phyloP scores from a whole-genome alignment of 64 coral and sea anemone genomes.

The Trachythela sp. region DNA sequence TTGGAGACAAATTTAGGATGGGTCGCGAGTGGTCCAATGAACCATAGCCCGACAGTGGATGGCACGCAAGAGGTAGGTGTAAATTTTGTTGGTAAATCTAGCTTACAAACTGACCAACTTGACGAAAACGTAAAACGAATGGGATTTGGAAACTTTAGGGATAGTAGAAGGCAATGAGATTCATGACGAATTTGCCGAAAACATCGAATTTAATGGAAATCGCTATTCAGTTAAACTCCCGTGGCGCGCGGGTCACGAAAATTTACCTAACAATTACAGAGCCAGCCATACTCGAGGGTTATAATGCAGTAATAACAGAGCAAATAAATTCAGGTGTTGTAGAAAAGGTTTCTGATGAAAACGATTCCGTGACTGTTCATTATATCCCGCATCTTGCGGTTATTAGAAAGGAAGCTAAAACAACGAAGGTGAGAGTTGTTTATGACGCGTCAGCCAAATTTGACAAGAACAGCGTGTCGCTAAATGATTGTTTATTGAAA shows the following conservation, averaged over 20 bases:
- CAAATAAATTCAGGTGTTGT: background rate
- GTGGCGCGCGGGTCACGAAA: background rate
- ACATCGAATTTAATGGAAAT: too few relatives aligned
- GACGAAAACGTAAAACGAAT: too few relatives aligned
- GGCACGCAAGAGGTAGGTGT: too few relatives aligned
- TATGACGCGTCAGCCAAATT: constrained; percentile 33
- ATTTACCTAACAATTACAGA: background rate
- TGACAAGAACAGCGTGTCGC: background rate
- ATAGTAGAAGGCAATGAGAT: too few relatives aligned
- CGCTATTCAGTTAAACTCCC: background rate
- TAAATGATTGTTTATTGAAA: constrained; percentile 46
- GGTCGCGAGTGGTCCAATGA: too few relatives aligned
- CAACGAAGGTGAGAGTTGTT: background rate
- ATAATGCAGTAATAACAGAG: background rate
- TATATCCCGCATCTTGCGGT: constrained; percentile 36
- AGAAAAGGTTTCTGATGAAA: background rate
- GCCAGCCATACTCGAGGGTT: background rate
- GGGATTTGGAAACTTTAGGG: too few relatives aligned
- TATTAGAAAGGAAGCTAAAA: constrained; percentile 33
- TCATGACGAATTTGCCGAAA: too few relatives aligned
- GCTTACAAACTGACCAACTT: too few relatives aligned
- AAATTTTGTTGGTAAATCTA: too few relatives aligned
- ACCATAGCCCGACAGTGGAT: too few relatives aligned
- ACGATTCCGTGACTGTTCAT: background rate
- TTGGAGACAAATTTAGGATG: too few relatives aligned